A percentile compares a stretch with the other conserved stretches of the same genome.
Conservation (phyloP, 2,888 invertebrate species). For the Diloba caeruleocephala region DNA sequence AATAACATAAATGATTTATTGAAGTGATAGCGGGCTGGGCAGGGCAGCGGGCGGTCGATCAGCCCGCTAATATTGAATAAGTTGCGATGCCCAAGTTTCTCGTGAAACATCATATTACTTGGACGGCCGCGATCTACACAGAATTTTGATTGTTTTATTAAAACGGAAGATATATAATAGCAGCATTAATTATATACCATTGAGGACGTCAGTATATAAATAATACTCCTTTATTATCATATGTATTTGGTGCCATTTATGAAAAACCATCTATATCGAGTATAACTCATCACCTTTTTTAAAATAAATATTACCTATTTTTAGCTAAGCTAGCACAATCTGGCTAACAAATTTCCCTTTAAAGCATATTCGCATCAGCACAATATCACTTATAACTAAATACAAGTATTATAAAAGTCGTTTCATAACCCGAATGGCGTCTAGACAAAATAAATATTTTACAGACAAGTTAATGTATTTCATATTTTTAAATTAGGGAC, state of each 20-base stretch:
- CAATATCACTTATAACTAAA: slow-evolving; percentile 14
- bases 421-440: slow-evolving; percentile 28
- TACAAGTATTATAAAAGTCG: slow-evolving; percentile 10
- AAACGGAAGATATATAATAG: slow-evolving; percentile 36
- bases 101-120: slow-evolving; percentile 86
- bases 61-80: slow-evolving; percentile 84
- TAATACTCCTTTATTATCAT: no score
- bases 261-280: no score
- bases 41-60: slow-evolving; percentile 58
- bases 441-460: slow-evolving; percentile 50
- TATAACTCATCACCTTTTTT: no score
- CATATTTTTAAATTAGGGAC: slow-evolving; percentile 20
- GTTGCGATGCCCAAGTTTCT: slow-evolving; percentile 82
- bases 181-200: slow-evolving; percentile 3
- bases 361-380: slow-evolving; percentile 1
- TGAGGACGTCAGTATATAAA: neutral
- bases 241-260: no score
- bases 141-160: slow-evolving; percentile 84
- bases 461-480: slow-evolving; percentile 21
- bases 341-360: slow-evolving; percentile 3
- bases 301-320: no score
- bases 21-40: slow-evolving; percentile 60
- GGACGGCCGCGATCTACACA: slow-evolving; percentile 67
- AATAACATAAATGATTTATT: slow-evolving; percentile 65
- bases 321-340: no score